These are phyloP conservation scores for Epizoanthus fatuus DNA, from an alignment of 92 coral and sea anemone genomes.

Conservation along the genomic window DNA sequence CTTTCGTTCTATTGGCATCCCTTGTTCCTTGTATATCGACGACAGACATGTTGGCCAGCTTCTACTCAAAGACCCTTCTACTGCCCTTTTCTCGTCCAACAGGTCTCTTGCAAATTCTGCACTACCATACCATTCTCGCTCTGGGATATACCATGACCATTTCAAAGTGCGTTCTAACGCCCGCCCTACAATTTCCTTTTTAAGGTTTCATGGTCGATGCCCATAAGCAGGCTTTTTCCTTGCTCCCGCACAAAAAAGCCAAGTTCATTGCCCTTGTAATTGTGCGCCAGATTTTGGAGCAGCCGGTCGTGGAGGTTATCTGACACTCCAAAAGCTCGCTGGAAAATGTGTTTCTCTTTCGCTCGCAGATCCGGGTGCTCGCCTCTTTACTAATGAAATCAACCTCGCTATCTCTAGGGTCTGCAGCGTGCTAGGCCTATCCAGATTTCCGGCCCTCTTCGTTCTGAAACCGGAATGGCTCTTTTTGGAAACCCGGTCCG, in stretches of 20 bases:
- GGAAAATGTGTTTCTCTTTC: neutral
- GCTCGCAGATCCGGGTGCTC: neutral
- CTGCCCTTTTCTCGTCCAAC: too few species aligned
- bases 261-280: too few species aligned
- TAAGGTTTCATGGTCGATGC: slow-evolving; percentile 37
- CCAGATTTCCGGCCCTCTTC: neutral
- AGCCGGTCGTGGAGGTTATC: neutral
- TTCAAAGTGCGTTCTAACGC: neutral
- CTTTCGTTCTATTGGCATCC: too few species aligned
- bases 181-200: slow-evolving; percentile 24
- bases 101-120: neutral
- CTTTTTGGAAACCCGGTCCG: neutral
- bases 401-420: too few species aligned
- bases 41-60: too few species aligned
- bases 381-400: too few species aligned
- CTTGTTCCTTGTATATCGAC: too few species aligned
- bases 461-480: neutral
- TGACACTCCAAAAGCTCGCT: slow-evolving; percentile 10
- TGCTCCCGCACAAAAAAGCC: too few species aligned
- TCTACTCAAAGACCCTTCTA: too few species aligned
- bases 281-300: neutral
- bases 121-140: neutral
- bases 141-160: slow-evolving; percentile 42
- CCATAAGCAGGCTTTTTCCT: too few species aligned
- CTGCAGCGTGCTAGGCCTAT: neutral